These are phyloP conservation scores for Panagrolaimus sp. DNA, from an alignment of 1,140 invertebrate species.

Conservation along the genomic window DNA sequence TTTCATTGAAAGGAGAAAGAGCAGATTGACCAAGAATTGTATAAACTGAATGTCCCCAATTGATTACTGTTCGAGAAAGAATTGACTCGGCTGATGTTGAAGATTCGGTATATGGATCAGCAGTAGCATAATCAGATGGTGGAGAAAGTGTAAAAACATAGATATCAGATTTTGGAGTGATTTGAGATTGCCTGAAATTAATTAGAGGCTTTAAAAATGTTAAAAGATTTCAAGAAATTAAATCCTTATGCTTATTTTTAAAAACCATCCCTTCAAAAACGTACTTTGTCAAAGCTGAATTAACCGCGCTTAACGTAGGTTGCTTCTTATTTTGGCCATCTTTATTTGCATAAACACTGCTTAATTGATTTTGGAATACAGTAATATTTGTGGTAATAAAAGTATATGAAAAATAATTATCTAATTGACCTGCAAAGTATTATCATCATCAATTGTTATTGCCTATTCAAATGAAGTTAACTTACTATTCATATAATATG, in stretches of 20 bases:
- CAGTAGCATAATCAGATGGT: not conserved
- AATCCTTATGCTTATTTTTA: too few relatives aligned
- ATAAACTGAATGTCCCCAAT: slow-evolving; percentile 1
- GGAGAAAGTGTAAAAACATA: not conserved
- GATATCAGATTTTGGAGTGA: not conserved
- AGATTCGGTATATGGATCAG: not conserved
- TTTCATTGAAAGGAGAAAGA: not conserved
- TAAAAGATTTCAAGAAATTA: too few relatives aligned
- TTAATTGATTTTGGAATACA: not conserved
- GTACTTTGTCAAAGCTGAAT: not conserved
- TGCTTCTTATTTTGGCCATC: not conserved
- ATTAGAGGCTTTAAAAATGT: too few relatives aligned
- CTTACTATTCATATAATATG: not conserved
- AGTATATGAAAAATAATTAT: not conserved
- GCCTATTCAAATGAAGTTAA: not conserved
- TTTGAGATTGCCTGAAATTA: not conserved
- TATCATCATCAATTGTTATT: not conserved
- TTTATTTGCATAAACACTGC: slow-evolving; percentile 1
- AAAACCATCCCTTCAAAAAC: too few relatives aligned
- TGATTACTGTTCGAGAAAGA: not conserved
- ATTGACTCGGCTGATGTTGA: not conserved
- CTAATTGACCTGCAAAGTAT: not conserved
- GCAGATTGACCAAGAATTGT: not conserved
- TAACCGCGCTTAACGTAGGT: not conserved
- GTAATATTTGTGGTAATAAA: not conserved